Conservation (phyloP, 2,888 invertebrate genomes). For the Drosophila atroscutellata region DNA sequence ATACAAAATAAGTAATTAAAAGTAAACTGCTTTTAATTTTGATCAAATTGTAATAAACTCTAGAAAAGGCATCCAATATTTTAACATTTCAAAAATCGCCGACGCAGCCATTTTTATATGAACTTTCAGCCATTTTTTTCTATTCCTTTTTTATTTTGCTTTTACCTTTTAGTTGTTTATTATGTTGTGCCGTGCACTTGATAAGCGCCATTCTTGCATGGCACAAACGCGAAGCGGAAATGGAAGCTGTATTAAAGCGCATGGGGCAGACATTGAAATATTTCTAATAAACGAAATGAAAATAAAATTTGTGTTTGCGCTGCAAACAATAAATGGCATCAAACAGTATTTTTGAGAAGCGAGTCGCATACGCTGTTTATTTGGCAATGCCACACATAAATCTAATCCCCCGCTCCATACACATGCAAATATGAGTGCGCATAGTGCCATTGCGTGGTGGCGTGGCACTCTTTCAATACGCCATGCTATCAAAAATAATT, state of each 20-base stretch:
- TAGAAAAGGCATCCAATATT: neutral
- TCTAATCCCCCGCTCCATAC: conserved; percentile 27
- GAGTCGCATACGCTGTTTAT: conserved; percentile 55
- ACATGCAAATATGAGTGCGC: conserved; percentile 34
- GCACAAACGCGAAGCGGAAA: conserved; percentile 52
- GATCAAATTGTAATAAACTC: neutral
- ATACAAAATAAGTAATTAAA: too few relatives aligned
- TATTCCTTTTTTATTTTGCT: conserved; percentile 3
- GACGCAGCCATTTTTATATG: conserved; percentile 18
- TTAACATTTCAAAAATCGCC: neutral
- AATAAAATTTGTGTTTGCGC: conserved; percentile 60
- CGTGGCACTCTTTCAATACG: conserved; percentile 33
- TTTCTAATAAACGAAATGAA: conserved; percentile 65
- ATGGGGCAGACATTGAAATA: conserved; percentile 16
- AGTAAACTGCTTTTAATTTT: neutral
- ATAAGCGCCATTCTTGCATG: conserved; percentile 41
- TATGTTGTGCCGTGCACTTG: conserved; percentile 54
- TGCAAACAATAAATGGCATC: conserved; percentile 67
- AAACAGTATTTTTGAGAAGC: conserved; percentile 42
- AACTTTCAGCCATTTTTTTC: conserved; percentile 22
- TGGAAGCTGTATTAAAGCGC: conserved; percentile 46
- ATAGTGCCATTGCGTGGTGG: conserved; percentile 19
- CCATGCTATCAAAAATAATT: conserved; percentile 67
- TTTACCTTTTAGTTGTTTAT: conserved; percentile 43
- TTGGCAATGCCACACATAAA: conserved; percentile 52